Evolutionary conservation across 2,888 invertebrate genomes (phyloP).

Genomic region (Colletes collaris): DNA sequence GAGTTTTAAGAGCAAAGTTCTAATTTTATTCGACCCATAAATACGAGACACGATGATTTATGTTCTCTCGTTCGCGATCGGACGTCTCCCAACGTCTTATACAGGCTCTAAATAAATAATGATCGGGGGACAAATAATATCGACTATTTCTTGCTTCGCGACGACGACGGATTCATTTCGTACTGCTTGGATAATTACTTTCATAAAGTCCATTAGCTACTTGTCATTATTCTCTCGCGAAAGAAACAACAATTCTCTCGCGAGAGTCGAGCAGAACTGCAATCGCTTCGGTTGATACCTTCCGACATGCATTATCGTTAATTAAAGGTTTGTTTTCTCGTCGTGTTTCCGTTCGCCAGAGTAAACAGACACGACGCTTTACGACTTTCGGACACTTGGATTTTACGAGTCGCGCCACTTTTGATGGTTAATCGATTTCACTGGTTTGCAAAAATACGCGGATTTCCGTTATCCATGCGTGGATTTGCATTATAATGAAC

Average conservation of each 20-base stretch:
- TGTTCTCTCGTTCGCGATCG: too few relatives aligned
- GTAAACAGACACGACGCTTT: conserved; percentile 38
- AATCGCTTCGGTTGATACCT: conserved; percentile 3
- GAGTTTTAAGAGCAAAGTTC: too few relatives aligned
- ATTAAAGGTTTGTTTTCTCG: conserved; percentile 47
- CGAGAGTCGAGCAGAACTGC: conserved; percentile 7
- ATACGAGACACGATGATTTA: too few relatives aligned
- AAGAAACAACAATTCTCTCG: conserved; percentile 3
- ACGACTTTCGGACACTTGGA: conserved; percentile 8
- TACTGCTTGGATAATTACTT: background rate
- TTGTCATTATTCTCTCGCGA: background rate
- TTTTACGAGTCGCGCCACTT: conserved; percentile 43
- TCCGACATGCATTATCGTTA: conserved; percentile 21
- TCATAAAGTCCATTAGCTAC: conserved; percentile 4
- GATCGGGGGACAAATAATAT: too few relatives aligned
- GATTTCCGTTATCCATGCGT: too few relatives aligned
- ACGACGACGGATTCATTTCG: background rate
- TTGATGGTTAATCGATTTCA: conserved; percentile 27
- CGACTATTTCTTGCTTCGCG: background rate
- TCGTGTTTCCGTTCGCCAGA: conserved; percentile 16
- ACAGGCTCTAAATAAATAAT: background rate
- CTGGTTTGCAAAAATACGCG: conserved; percentile 23
- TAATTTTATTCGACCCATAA: too few relatives aligned
- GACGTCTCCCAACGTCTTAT: too few relatives aligned
- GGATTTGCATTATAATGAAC: too few relatives aligned